Evolutionary conservation across 2,888 invertebrate genomes (phyloP).

Genomic region (Drosophila limbata): DNA sequence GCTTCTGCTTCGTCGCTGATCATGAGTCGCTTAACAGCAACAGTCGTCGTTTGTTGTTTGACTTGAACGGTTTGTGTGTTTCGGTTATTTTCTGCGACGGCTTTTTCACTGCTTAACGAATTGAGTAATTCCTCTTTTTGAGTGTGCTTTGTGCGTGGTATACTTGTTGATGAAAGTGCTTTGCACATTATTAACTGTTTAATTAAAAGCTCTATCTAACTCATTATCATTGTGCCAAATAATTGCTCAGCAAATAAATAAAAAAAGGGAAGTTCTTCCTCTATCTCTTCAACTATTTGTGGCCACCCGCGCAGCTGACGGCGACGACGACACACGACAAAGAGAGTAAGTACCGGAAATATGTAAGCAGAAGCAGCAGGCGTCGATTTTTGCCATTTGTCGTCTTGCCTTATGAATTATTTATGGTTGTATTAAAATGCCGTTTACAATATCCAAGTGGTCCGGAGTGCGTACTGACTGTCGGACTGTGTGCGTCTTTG

Average conservation of each 20-base stretch:
- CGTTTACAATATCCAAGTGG: conserved; percentile 70
- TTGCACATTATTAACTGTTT: conserved; percentile 36
- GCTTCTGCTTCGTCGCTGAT: conserved; percentile 50
- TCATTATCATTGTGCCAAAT: conserved; percentile 20
- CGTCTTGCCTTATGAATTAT: conserved; percentile 71
- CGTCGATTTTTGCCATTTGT: conserved; percentile 43
- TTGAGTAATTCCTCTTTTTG: conserved; percentile 22
- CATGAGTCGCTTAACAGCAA: conserved; percentile 48
- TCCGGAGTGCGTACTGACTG: conserved; percentile 12
- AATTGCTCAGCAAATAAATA: conserved; percentile 7
- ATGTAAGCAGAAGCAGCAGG: conserved; percentile 35
- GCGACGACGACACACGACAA: conserved; percentile 33
- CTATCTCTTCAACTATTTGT: conserved; percentile 9
- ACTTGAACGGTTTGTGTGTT: conserved; percentile 70
- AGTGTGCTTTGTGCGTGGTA: conserved; percentile 37
- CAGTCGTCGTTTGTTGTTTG: conserved; percentile 75
- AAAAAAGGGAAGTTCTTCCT: not conserved
- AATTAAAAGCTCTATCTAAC: conserved; percentile 19
- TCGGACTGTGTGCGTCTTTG: conserved; percentile 27
- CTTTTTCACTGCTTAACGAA: conserved; percentile 27
- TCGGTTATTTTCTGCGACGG: conserved; percentile 38
- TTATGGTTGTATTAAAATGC: conserved; percentile 65
- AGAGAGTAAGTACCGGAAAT: conserved; percentile 75
- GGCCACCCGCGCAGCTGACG: conserved; percentile 57
- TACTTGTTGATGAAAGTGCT: conserved; percentile 37